phyloP scores from a whole-genome alignment of 2,797 vertebrate species.

The Halcyon chelicuti region DNA sequence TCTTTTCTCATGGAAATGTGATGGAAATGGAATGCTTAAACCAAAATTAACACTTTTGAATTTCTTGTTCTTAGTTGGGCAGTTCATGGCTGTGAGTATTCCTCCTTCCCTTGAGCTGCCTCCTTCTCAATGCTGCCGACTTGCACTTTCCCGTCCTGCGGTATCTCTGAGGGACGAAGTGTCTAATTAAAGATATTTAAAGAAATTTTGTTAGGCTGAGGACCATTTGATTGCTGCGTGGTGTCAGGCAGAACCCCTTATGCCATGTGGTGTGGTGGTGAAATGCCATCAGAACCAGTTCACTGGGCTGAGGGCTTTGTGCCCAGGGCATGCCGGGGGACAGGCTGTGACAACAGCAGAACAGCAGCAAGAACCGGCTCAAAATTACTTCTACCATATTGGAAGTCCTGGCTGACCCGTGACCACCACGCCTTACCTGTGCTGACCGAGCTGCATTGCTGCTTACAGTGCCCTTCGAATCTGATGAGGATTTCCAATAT shows the following conservation, averaged over 20 bases:
- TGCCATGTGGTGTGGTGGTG: fast-evolving
- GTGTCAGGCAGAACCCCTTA: neutral
- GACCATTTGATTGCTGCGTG: neutral
- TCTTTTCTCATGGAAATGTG: conserved; percentile 14
- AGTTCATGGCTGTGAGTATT: neutral
- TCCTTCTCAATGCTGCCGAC: neutral
- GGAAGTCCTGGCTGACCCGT: too few relatives aligned
- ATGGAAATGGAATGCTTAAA: conserved; percentile 6
- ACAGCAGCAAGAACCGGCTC: fast-evolving
- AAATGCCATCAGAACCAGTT: neutral
- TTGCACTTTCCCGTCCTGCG: neutral
- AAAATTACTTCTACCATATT: too few relatives aligned
- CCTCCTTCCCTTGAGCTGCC: neutral
- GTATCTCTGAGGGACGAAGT: neutral
- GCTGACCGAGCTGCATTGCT: neutral
- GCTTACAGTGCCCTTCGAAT: neutral
- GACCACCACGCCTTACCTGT: neutral
- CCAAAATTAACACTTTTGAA: neutral
- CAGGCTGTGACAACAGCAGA: neutral
- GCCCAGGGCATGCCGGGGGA: neutral
- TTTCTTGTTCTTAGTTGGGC: neutral
- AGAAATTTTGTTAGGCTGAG: neutral
- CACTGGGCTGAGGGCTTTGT: neutral
- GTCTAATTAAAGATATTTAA: neutral
- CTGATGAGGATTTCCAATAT: neutral